phyloP scores from a whole-genome alignment of 2,113 vertebrate genomes.

The Perca fluviatilis region DNA sequence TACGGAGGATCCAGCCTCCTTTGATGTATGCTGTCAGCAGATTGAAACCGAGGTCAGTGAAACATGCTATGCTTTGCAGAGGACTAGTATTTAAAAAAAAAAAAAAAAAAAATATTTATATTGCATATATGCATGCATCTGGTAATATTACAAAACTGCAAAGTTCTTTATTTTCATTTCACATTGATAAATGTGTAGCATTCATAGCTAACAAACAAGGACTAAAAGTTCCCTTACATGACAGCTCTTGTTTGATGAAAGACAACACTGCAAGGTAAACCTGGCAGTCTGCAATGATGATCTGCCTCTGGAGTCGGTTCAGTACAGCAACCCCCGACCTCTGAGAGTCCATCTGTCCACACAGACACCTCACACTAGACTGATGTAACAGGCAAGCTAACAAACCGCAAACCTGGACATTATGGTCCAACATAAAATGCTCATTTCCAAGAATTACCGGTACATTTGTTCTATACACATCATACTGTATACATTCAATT shows the following conservation, averaged over 20 bases:
- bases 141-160: not conserved
- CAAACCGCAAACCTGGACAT: not conserved
- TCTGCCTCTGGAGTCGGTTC: slow-evolving; percentile 96
- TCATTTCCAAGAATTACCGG: not conserved
- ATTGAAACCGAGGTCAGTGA: slow-evolving; percentile 7
- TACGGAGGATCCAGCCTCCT: slow-evolving; percentile 99
- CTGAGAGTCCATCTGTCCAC: slow-evolving; percentile 89
- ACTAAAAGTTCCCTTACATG: slow-evolving; percentile 82
- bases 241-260: slow-evolving; percentile 97
- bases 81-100: not conserved
- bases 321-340: slow-evolving; percentile 88
- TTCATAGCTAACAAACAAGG: not conserved
- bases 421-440: not conserved
- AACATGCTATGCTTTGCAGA: not conserved
- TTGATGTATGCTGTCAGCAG: slow-evolving; percentile 92
- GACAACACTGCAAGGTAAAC: slow-evolving; percentile 97
- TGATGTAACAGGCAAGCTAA: not conserved
- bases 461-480: not conserved
- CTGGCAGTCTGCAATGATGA: slow-evolving; percentile 98
- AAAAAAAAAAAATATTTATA: no score
- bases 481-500: not conserved
- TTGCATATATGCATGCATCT: not conserved
- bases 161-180: not conserved
- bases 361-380: slow-evolving; percentile 24
- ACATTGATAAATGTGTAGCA: not conserved